Percentiles rank a stretch among this genome's conserved stretches.
phyloP scores from a whole-genome alignment of 2,797 vertebrate genomes.

The Centroberyx gerrardi region DNA sequence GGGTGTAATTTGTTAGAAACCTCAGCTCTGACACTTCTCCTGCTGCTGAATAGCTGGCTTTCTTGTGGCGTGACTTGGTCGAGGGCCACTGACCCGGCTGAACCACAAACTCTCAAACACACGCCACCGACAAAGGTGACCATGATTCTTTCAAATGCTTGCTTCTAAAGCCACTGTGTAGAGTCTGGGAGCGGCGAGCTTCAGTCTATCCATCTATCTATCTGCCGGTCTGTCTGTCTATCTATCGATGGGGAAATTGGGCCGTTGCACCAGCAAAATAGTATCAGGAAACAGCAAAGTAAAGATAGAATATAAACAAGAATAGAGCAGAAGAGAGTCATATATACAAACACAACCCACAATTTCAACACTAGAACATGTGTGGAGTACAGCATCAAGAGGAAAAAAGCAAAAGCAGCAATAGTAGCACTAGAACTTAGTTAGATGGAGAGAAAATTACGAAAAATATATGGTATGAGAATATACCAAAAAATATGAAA shows the following conservation, averaged over 20 bases:
- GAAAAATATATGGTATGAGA: too few species aligned
- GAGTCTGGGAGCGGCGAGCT: background rate
- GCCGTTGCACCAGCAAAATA: too few species aligned
- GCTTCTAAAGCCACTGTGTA: background rate
- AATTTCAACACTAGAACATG: conserved; percentile 16
- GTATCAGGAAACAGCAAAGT: too few species aligned
- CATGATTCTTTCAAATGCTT: conserved; percentile 16
- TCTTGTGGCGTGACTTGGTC: conserved; percentile 52
- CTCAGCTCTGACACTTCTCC: conserved; percentile 65
- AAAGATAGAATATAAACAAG: background rate
- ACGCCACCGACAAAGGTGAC: conserved; percentile 35
- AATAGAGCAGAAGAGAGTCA: conserved; percentile 17
- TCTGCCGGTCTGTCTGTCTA: too few species aligned
- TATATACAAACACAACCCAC: conserved; percentile 48
- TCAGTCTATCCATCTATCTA: background rate
- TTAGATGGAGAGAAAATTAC: too few species aligned
- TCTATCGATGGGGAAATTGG: too few species aligned
- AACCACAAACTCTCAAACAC: conserved; percentile 41
- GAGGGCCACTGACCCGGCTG: conserved; percentile 53
- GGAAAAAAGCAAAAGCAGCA: too few species aligned
- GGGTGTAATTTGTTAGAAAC: conserved; percentile 76
- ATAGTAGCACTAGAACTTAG: too few species aligned
- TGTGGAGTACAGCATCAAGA: too few species aligned
- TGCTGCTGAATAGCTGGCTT: conserved; percentile 54
- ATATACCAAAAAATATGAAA: too few species aligned